Evolutionary conservation across 2,797 vertebrate genomes (phyloP).

Genomic region (Onychomys torridus): DNA sequence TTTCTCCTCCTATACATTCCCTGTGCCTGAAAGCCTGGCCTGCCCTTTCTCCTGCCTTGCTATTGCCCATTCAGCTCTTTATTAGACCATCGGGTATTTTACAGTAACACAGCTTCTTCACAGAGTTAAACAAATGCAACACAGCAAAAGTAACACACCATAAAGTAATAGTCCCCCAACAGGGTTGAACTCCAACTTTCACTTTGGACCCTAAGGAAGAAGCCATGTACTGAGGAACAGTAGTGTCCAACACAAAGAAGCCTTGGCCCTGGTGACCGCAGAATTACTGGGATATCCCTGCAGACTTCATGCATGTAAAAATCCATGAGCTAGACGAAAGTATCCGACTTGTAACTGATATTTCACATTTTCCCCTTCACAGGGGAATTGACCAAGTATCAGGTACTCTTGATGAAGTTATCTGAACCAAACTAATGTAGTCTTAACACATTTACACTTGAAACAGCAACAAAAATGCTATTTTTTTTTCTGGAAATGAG

Average conservation of each 20-base stretch:
- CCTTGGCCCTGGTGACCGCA: not conserved
- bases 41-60: too few species aligned
- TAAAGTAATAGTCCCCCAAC: too few species aligned
- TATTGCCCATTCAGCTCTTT: too few species aligned
- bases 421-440: not conserved
- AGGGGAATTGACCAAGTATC: not conserved
- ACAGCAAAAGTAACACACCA: too few species aligned
- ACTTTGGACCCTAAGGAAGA: not conserved
- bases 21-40: too few species aligned
- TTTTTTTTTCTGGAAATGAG: not conserved
- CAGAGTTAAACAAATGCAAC: too few species aligned
- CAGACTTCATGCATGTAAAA: not conserved
- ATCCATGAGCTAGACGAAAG: not conserved
- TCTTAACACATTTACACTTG: not conserved
- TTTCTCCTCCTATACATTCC: too few species aligned
- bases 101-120: too few species aligned
- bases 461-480: conserved; percentile 8
- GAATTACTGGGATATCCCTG: not conserved
- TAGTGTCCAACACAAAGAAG: not conserved
- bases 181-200: not conserved
- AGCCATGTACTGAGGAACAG: not conserved
- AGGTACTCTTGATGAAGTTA: not conserved
- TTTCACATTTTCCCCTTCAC: not conserved
- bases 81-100: too few species aligned
- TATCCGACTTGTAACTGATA: not conserved